These are phyloP conservation scores for Eudyptes chrysolophus DNA, from an alignment of 2,113 vertebrate genomes.

Conservation along the genomic window DNA sequence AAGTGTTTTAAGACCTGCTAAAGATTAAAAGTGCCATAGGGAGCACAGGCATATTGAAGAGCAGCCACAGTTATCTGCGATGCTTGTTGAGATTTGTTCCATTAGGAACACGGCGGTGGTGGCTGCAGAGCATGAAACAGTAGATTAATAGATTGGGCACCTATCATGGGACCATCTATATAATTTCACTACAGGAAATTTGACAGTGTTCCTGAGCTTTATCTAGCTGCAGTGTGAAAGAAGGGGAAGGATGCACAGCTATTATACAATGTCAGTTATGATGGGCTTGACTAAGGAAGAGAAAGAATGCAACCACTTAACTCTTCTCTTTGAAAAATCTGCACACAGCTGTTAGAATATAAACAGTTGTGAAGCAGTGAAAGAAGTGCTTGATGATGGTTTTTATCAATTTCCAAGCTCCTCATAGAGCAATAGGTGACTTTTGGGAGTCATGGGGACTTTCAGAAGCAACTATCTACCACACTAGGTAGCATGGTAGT, in stretches of 20 bases:
- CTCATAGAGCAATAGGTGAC: background rate
- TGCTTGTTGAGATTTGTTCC: background rate
- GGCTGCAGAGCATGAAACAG: background rate
- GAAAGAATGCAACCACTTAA: background rate
- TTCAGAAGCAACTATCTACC: background rate
- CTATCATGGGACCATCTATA: background rate
- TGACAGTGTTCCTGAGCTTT: background rate
- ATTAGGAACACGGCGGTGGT: accelerated
- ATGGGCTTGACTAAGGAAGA: background rate
- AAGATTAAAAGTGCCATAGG: background rate
- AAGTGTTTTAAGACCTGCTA: background rate
- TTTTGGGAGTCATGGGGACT: background rate
- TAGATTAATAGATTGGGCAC: background rate
- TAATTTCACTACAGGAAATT: background rate
- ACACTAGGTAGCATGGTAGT: background rate
- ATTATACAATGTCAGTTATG: background rate
- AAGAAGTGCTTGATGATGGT: background rate
- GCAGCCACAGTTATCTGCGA: background rate
- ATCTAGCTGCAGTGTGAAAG: background rate
- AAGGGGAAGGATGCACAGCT: background rate
- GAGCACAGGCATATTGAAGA: background rate
- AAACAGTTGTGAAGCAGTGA: background rate
- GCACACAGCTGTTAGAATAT: background rate
- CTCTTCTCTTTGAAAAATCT: background rate
- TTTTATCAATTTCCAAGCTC: background rate